Percentiles rank a stretch among this genome's conserved stretches.
These are phyloP conservation scores for Drosophila santomea DNA, from an alignment of 1,140 invertebrate species.

Conservation along the genomic window DNA sequence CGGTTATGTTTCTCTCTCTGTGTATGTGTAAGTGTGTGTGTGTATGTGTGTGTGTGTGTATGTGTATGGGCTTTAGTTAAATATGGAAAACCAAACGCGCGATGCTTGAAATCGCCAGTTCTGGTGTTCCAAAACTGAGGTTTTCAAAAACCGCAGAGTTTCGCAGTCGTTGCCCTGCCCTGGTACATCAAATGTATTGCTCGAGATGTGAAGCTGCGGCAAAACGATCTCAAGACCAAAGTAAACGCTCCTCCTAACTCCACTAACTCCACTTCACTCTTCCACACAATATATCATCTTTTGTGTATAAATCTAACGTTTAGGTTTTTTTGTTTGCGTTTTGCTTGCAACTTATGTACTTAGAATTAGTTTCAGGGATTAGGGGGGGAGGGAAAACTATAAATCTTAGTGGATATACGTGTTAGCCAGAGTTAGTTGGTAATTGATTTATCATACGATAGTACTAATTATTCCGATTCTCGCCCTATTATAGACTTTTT, in stretches of 20 bases:
- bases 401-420: slow-evolving; percentile 28
- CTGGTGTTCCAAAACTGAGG: neutral
- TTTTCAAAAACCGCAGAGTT: neutral
- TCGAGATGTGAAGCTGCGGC: slow-evolving; percentile 24
- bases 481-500: slow-evolving; percentile 28
- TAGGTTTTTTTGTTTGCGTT: slow-evolving; percentile 24
- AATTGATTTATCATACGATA: slow-evolving; percentile 44
- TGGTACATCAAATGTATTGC: slow-evolving; percentile 10
- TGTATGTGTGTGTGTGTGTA: neutral
- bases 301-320: slow-evolving; percentile 39
- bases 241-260: neutral
- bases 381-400: slow-evolving; percentile 14
- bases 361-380: slow-evolving; percentile 32
- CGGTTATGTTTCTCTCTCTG: neutral
- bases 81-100: neutral
- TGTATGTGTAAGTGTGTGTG: neutral
- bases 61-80: neutral
- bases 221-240: slow-evolving; percentile 26
- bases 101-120: neutral
- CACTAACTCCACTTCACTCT: neutral
- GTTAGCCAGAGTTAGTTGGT: slow-evolving; percentile 38
- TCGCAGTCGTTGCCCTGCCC: neutral
- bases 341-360: slow-evolving; percentile 19
- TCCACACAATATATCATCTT: slow-evolving; percentile 15
- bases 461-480: slow-evolving; percentile 17